Evolutionary conservation across 1,140 invertebrate species (phyloP).

Genomic region (Leptestheria dahalacensis): DNA sequence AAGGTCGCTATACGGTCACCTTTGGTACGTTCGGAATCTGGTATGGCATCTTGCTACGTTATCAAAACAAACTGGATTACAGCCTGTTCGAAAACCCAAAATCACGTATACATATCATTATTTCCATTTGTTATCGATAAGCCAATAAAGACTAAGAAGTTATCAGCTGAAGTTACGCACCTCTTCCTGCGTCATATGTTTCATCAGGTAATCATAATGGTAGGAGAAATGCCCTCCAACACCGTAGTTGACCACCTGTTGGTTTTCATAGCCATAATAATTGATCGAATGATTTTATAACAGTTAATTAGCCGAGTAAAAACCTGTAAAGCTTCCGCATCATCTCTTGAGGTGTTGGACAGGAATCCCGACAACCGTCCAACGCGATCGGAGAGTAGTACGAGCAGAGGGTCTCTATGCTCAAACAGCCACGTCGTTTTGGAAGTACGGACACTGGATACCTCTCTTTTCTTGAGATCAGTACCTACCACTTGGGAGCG

Average conservation of each 20-base stretch:
- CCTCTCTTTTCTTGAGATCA: conserved; percentile 27
- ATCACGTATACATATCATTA: no score
- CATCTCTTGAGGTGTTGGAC: conserved; percentile 20
- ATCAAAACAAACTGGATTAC: no score
- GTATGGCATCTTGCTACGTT: conserved; percentile 12
- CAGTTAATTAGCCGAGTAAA: not conserved
- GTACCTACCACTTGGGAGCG: conserved; percentile 37
- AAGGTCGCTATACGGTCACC: conserved; percentile 41
- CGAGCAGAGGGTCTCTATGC: conserved; percentile 26
- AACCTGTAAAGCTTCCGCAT: conserved; percentile 28
- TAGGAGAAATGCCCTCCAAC: conserved; percentile 50
- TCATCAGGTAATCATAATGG: conserved; percentile 41
- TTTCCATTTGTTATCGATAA: no score
- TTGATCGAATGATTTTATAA: not conserved
- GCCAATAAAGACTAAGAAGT: no score
- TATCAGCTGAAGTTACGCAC: not conserved
- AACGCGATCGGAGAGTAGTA: conserved; percentile 29
- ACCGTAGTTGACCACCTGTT: conserved; percentile 41
- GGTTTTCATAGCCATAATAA: not conserved
- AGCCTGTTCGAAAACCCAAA: no score
- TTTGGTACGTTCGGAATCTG: conserved; percentile 20
- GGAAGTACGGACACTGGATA: conserved; percentile 25
- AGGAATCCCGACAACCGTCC: conserved; percentile 27
- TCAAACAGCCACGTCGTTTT: conserved; percentile 36
- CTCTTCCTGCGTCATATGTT: conserved; percentile 25